A percentile compares a stretch with the other conserved stretches of the same genome.
These are phyloP conservation scores for Murina feae DNA, from an alignment of 2,113 vertebrate genomes.

Conservation along the genomic window DNA sequence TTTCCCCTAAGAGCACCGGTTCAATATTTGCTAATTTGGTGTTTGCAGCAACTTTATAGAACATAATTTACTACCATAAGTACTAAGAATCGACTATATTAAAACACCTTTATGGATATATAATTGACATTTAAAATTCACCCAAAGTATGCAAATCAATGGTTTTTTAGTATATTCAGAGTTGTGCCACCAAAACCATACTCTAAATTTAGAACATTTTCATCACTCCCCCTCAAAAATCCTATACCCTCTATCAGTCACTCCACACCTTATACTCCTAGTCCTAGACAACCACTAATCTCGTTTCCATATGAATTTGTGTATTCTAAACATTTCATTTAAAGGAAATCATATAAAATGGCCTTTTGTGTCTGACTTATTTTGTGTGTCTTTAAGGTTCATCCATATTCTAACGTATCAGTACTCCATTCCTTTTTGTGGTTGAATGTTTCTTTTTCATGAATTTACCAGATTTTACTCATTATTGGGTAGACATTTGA, in stretches of 20 bases:
- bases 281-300: not conserved
- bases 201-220: not conserved
- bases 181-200: not conserved
- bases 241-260: not conserved
- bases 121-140: not conserved
- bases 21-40: not conserved
- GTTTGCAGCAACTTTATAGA: not conserved
- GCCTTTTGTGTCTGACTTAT: not conserved
- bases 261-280: not conserved
- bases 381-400: not conserved
- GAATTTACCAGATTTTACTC: not conserved
- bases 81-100: not conserved
- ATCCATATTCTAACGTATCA: not conserved
- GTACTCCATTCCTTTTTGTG: not conserved
- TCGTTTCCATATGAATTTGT: not conserved
- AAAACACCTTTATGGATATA: not conserved
- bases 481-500: not conserved
- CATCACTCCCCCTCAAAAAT: not conserved
- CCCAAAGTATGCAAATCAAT: not conserved
- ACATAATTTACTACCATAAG: not conserved
- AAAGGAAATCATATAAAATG: not conserved
- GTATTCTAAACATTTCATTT: not conserved
- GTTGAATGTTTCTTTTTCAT: not conserved
- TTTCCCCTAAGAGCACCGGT: not conserved
- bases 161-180: not conserved